phyloP scores from a whole-genome alignment of 2,888 invertebrate genomes.

The Ophion slaviceki region DNA sequence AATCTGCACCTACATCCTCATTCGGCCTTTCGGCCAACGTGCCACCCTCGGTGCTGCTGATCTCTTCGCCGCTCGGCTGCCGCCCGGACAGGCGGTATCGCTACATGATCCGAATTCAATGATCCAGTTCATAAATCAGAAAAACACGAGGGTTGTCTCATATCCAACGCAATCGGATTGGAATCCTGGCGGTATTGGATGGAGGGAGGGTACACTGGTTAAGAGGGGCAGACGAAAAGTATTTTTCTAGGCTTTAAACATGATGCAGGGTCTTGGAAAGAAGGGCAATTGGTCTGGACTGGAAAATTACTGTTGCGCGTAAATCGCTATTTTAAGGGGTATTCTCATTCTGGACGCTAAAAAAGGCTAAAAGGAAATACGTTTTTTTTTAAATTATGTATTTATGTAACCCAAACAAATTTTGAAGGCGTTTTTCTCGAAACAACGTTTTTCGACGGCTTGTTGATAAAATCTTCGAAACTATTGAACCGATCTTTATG shows the following conservation, averaged over 20 bases:
- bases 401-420: no score
- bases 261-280: neutral
- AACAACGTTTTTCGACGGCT: no score
- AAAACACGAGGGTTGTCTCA: neutral
- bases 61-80: neutral
- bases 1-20: neutral
- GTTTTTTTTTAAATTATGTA: no score
- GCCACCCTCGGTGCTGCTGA: slow-evolving; percentile 22
- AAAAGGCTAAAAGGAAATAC: no score
- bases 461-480: no score
- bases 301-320: neutral
- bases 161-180: neutral
- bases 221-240: neutral
- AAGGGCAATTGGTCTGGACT: neutral
- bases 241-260: neutral
- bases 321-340: neutral
- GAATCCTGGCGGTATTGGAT: neutral
- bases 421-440: no score
- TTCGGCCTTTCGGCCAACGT: slow-evolving; percentile 13
- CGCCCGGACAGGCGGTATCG: neutral
- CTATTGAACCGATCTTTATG: no score
- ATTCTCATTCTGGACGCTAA: no score
- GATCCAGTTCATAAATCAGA: neutral
- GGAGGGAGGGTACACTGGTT: neutral
- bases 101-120: slow-evolving; percentile 3